These are phyloP conservation scores for Chondrilla cf. caribensis DNA, from an alignment of 37 sponge, comb jelly and placozoan species.

Conservation along the genomic window DNA sequence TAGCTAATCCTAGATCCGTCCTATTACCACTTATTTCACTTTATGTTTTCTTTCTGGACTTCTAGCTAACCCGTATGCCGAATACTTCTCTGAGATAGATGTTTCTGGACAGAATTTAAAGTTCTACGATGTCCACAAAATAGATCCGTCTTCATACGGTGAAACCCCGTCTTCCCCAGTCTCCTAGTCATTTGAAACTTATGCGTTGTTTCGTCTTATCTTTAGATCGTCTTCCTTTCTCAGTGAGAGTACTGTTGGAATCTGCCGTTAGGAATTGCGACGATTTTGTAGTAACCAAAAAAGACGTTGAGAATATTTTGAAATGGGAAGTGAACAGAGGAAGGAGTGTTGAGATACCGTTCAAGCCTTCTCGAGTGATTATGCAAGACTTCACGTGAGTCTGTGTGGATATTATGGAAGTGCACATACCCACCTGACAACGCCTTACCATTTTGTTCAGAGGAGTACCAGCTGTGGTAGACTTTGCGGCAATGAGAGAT, in stretches of 20 bases:
- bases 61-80: constrained; percentile 24
- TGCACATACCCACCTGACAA: no score
- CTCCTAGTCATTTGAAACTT: not conserved
- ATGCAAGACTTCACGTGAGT: constrained; percentile 89
- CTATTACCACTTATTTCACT: no score
- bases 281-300: constrained; percentile 49
- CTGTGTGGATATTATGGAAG: no score
- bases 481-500: constrained; percentile 93
- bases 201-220: not conserved
- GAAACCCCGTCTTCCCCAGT: no score
- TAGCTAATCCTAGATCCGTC: no score
- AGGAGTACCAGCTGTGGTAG: constrained; percentile 94
- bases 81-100: not conserved
- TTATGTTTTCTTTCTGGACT: not conserved
- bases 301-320: constrained; percentile 66
- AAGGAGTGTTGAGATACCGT: constrained; percentile 75
- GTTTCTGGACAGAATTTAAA: constrained; percentile 27
- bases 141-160: no score
- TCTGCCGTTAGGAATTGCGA: constrained; percentile 87
- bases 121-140: constrained; percentile 43
- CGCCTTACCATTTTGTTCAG: no score
- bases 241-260: constrained; percentile 80
- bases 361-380: constrained; percentile 82
- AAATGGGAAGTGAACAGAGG: constrained; percentile 72
- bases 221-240: constrained; percentile 70